Evolutionary conservation across 1,140 invertebrate genomes (phyloP), one percentile per base, ranked within the genome.

Genomic region (Arion vulgaris): DNA sequence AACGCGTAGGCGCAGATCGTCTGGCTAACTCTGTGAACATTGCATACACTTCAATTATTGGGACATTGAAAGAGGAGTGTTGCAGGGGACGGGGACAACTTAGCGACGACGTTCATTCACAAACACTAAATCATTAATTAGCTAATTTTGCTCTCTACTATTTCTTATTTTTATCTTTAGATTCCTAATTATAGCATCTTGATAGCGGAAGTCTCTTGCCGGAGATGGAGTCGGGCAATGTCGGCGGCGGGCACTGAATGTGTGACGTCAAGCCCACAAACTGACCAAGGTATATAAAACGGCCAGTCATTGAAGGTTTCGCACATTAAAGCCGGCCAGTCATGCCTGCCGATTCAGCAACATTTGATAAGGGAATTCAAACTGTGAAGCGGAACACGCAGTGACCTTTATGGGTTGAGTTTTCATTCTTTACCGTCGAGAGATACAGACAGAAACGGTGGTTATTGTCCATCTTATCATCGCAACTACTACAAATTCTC

Each of bases 111-210:
- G 2, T 57, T 57, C 53, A 57, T 57, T 57, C 53, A 57, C 26
- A 57, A 66, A 66, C 62, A 66, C n/a, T 7, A 66, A n/a, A 66
- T 34, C 28, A 66, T 66, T 66, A 66, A 66, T 66, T 28, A 66
- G 62, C 28, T 32, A n/a, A n/a, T 57, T 4, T 57, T 19, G 4
- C 62, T 66, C n/a, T 32, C 32, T 66, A 15, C 53, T 23, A 9
- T n/a, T 23, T 57, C 23, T 57, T 57, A 28, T 66, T 66, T 28
- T 66, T 66, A 66, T 66, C 62, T 66, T 5, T 28, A 66, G 62
- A 11, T 17, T 66, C 28, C 62, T 66, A 32, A 66, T 32, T 66
- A 32, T 66, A 32, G 62, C 53, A 66, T 32, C 11, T 28, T 32
- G 62, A 66, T 7, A 66, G 62, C 62, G 62, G 62, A 66, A 66